Percentiles rank a stretch among this genome's conserved stretches.
phyloP scores from a whole-genome alignment of 1,140 invertebrate genomes.

The Lucilia cuprina region DNA sequence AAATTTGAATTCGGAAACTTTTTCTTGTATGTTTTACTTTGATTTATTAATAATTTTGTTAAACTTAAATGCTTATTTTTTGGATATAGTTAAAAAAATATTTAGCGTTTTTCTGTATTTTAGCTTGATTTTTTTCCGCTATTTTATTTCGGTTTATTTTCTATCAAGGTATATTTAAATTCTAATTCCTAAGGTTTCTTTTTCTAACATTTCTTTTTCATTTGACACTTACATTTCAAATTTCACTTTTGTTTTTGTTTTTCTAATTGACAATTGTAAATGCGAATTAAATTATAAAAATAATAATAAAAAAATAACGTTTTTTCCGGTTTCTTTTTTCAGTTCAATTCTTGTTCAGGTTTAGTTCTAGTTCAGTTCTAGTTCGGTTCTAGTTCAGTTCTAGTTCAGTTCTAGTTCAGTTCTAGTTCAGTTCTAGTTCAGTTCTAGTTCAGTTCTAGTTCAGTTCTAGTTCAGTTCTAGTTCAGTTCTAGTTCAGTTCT shows the following conservation, averaged over 20 bases:
- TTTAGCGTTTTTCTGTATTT: neutral
- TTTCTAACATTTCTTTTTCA: constrained; percentile 42
- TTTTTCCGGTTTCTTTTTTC: too few species aligned
- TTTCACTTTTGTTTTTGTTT: neutral
- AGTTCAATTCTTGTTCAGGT: too few species aligned
- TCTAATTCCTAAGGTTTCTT: constrained; percentile 58
- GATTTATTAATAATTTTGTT: neutral
- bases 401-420: too few species aligned
- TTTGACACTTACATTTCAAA: constrained; percentile 35
- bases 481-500: too few species aligned
- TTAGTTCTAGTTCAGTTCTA: too few species aligned
- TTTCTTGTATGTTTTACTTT: constrained; percentile 12
- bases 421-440: too few species aligned
- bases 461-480: too few species aligned
- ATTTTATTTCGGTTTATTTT: neutral
- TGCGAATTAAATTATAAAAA: too few species aligned
- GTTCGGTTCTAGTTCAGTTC: too few species aligned
- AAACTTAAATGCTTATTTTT: neutral
- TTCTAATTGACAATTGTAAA: constrained; percentile 18
- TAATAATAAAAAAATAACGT: too few species aligned
- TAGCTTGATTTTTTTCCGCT: neutral
- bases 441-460: too few species aligned
- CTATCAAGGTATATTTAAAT: constrained; percentile 16
- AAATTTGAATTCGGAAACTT: neutral
- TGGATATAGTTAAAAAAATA: neutral